Percentiles rank a stretch among this genome's conserved stretches.
These are phyloP conservation scores for Empidonax alnorum DNA, from an alignment of 2,113 vertebrate species.

Conservation along the genomic window DNA sequence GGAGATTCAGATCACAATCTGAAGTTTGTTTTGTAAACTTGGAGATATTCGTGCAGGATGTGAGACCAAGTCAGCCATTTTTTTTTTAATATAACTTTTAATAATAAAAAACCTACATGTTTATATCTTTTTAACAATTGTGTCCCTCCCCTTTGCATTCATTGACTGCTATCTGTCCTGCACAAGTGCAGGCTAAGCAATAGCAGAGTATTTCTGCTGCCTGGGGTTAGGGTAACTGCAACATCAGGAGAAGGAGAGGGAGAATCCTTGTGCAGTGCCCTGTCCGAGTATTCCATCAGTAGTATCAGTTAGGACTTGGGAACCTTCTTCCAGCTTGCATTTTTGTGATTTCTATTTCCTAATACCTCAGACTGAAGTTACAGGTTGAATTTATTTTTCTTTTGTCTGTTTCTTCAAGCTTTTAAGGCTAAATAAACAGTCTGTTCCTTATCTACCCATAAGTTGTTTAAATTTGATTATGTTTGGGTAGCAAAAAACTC, in stretches of 20 bases:
- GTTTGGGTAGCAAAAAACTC: neutral
- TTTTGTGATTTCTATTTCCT: neutral
- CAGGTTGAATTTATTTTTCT: neutral
- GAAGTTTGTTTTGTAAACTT: neutral
- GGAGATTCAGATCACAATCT: neutral
- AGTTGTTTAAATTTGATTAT: neutral
- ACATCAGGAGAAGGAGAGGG: neutral
- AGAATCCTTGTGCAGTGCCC: neutral
- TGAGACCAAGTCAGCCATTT: neutral
- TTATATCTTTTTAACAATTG: neutral
- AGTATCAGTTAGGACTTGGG: neutral
- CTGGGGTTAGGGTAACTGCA: neutral
- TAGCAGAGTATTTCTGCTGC: neutral
- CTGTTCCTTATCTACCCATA: neutral
- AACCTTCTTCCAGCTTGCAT: neutral
- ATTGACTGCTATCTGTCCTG: neutral
- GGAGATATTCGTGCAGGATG: neutral
- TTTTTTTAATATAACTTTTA: neutral
- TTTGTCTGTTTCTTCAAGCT: neutral
- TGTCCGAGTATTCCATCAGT: neutral
- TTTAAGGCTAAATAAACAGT: neutral
- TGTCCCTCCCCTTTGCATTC: neutral
- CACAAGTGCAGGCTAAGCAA: neutral
- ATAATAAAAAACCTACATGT: neutral
- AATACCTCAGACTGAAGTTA: neutral